phyloP scores from a whole-genome alignment of 2,888 invertebrate genomes.

The Smittia aterrima region DNA sequence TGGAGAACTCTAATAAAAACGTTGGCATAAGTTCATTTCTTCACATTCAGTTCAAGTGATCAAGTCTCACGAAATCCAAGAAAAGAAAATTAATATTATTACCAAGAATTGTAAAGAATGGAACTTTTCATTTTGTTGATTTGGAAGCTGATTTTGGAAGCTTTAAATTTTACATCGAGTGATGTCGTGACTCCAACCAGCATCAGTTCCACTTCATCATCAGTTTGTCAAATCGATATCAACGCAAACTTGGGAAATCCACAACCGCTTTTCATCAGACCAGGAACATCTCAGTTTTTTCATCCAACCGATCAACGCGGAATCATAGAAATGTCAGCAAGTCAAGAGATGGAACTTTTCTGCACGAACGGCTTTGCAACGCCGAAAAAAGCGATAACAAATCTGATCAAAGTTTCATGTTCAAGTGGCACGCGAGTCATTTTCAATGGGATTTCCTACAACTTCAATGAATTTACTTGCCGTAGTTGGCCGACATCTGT shows the following conservation, averaged over 20 bases:
- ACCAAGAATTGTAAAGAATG: too few relatives aligned
- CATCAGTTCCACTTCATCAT: too few relatives aligned
- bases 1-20: too few relatives aligned
- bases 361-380: slow-evolving; percentile 45
- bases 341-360: slow-evolving; percentile 48
- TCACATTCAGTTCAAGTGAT: too few relatives aligned
- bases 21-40: too few relatives aligned
- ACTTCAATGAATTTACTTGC: slow-evolving; percentile 28
- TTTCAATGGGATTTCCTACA: not conserved
- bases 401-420: slow-evolving; percentile 1
- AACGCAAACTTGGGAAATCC: slow-evolving; percentile 47
- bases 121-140: too few relatives aligned
- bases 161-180: too few relatives aligned
- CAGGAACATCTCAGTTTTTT: slow-evolving; percentile 49
- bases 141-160: too few relatives aligned
- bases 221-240: not conserved
- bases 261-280: slow-evolving; percentile 60
- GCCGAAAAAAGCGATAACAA: slow-evolving; percentile 41
- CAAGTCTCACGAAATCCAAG: too few relatives aligned
- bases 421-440: not conserved
- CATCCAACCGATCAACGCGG: slow-evolving; percentile 47
- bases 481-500: slow-evolving; percentile 11
- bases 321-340: slow-evolving; percentile 47
- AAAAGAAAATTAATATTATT: too few relatives aligned
- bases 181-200: too few relatives aligned